Evolutionary conservation across 2,888 invertebrate genomes (phyloP).

Genomic region (Brachylomia viminalis): DNA sequence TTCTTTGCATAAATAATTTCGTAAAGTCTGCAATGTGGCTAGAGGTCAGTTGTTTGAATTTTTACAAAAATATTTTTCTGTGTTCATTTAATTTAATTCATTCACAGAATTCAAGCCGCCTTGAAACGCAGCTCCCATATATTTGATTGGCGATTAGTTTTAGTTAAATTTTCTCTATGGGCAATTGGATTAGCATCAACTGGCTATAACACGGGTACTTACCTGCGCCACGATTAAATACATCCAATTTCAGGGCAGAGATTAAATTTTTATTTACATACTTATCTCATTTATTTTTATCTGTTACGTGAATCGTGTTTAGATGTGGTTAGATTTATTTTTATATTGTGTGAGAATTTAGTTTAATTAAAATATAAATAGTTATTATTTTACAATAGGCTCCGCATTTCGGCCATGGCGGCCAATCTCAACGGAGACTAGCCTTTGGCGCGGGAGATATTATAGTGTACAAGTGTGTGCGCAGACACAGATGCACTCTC

Average conservation of each 20-base stretch:
- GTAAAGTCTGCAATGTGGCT: too few relatives aligned
- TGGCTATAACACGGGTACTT: constrained; percentile 80
- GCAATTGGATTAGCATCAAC: constrained; percentile 87
- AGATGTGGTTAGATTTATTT: constrained; percentile 24
- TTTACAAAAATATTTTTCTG: too few relatives aligned
- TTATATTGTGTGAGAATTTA: neutral
- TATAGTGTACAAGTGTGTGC: too few relatives aligned
- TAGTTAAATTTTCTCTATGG: constrained; percentile 83
- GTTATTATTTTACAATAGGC: neutral
- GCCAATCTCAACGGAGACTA: too few relatives aligned
- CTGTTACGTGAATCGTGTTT: constrained; percentile 53
- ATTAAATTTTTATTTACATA: constrained; percentile 63
- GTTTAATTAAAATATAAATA: neutral
- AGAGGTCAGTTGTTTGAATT: neutral
- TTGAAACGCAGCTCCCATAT: constrained; percentile 64
- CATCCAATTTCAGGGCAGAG: constrained; percentile 67
- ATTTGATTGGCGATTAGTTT: constrained; percentile 79
- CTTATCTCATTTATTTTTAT: constrained; percentile 56
- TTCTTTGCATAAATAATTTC: too few relatives aligned
- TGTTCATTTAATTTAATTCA: neutral
- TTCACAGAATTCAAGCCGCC: neutral
- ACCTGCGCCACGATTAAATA: constrained; percentile 78
- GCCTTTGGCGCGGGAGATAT: too few relatives aligned
- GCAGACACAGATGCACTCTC: too few relatives aligned
- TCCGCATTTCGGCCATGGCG: too few relatives aligned